These are phyloP conservation scores for Thecocarcelia acutangulata DNA, from an alignment of 2,888 invertebrate genomes.

Conservation along the genomic window DNA sequence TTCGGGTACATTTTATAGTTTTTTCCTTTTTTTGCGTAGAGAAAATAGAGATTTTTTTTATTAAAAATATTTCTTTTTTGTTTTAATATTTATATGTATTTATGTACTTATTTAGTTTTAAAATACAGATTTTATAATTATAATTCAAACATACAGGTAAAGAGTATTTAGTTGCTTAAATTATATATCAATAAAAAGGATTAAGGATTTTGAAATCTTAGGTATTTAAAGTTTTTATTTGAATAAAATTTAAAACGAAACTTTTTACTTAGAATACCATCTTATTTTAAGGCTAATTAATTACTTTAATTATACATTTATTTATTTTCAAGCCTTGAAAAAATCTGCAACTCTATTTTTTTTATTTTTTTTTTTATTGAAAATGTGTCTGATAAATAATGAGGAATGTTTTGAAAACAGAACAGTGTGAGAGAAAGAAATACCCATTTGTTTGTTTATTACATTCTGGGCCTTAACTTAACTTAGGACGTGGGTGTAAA, in stretches of 20 bases:
- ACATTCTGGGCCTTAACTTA: too few relatives aligned
- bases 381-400: slow-evolving; percentile 7
- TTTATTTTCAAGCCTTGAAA: not conserved
- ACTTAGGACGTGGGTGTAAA: too few relatives aligned
- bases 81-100: slow-evolving; percentile 38
- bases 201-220: slow-evolving; percentile 49
- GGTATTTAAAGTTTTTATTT: slow-evolving; percentile 17
- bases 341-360: not conserved
- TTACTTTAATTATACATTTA: not conserved
- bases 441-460: too few relatives aligned
- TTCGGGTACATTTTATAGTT: not conserved
- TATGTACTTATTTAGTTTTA: slow-evolving; percentile 21
- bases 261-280: slow-evolving; percentile 42
- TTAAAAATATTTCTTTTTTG: slow-evolving; percentile 29
- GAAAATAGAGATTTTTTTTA: slow-evolving; percentile 64
- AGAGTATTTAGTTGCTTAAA: slow-evolving; percentile 41
- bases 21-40: slow-evolving; percentile 55
- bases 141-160: slow-evolving; percentile 26
- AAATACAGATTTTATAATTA: slow-evolving; percentile 32
- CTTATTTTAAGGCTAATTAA: slow-evolving; percentile 20
- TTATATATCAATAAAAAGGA: slow-evolving; percentile 44
- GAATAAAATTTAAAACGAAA: slow-evolving; percentile 29
- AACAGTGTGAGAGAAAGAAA: too few relatives aligned
- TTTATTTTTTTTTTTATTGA: slow-evolving; percentile 13
- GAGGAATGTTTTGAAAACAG: slow-evolving; percentile 49